phyloP scores from a whole-genome alignment of 2,113 vertebrate genomes.

The Pipra filicauda region DNA sequence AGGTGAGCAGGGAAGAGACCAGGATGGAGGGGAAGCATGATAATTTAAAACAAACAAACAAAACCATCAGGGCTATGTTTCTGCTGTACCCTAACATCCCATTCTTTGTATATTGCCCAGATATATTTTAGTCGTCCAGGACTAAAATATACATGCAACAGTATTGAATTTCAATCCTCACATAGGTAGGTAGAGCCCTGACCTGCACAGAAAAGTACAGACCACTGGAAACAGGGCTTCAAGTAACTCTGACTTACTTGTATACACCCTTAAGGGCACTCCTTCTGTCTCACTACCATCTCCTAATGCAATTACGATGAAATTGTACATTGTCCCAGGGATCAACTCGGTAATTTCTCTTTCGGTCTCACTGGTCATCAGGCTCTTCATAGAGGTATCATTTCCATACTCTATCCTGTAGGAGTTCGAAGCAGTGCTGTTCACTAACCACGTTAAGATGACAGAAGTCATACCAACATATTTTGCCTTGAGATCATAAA shows the following conservation, averaged over 20 bases:
- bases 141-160: neutral
- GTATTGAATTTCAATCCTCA: neutral
- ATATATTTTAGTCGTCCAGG: neutral
- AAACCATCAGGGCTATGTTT: neutral
- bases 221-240: fast-evolving
- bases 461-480: neutral
- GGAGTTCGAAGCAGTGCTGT: fast-evolving
- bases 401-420: neutral
- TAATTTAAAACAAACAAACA: neutral
- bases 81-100: neutral
- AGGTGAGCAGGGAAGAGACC: neutral
- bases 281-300: fast-evolving
- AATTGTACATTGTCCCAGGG: fast-evolving
- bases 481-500: neutral
- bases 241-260: neutral
- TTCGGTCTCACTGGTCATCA: fast-evolving
- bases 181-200: fast-evolving
- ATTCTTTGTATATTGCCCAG: neutral
- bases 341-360: fast-evolving
- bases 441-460: neutral
- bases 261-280: fast-evolving
- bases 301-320: neutral
- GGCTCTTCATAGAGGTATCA: fast-evolving
- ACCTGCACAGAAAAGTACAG: neutral
- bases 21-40: neutral